phyloP scores from a whole-genome alignment of 2,888 invertebrate genomes.

The Heliconius sara region DNA sequence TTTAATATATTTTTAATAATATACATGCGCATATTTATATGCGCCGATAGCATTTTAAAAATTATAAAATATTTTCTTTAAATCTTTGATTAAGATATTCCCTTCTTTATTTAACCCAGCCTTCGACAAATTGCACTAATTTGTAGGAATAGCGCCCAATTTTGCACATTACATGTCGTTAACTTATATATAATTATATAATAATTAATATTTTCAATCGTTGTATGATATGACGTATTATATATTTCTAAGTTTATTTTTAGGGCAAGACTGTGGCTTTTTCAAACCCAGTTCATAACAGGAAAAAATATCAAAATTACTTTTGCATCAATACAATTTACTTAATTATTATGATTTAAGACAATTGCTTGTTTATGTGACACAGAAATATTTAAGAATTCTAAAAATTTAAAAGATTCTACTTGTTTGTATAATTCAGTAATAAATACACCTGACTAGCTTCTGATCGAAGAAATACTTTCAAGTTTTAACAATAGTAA shows the following conservation, averaged over 20 bases:
- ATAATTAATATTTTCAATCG: conserved; percentile 15
- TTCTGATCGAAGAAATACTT: conserved; percentile 38
- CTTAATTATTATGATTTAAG: not conserved
- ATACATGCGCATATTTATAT: not conserved
- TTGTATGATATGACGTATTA: conserved; percentile 9
- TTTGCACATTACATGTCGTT: not conserved
- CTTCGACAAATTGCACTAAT: not conserved
- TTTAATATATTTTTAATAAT: not conserved
- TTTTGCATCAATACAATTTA: not conserved
- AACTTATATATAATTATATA: not conserved
- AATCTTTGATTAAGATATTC: not conserved
- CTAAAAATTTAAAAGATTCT: not conserved
- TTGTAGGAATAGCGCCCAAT: not conserved
- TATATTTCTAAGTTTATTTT: too few species aligned
- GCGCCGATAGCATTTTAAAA: too few species aligned
- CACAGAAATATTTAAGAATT: not conserved
- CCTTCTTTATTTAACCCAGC: not conserved
- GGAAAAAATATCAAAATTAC: not conserved
- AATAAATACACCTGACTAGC: conserved; percentile 49
- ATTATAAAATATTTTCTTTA: not conserved
- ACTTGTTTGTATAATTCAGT: conserved; percentile 28
- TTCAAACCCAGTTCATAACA: not conserved
- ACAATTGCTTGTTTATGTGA: not conserved
- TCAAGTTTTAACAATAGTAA: conserved; percentile 16
- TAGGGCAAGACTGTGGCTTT: conserved; percentile 11